phyloP scores from a whole-genome alignment of 2,888 invertebrate genomes.

The Helleia helle region DNA sequence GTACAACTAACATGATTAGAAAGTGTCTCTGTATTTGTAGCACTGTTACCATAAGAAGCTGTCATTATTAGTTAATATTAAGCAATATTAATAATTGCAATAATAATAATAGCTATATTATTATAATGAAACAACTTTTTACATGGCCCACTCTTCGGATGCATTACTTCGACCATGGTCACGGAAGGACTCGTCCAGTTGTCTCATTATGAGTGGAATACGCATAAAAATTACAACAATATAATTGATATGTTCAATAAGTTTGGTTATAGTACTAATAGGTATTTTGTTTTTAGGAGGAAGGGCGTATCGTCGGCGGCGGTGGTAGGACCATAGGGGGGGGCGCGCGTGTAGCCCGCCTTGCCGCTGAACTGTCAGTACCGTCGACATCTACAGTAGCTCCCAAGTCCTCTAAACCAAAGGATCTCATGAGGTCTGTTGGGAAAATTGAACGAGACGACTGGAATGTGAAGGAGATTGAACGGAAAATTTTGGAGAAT shows the following conservation, averaged over 20 bases:
- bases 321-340: conserved; percentile 41
- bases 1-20: neutral
- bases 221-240: too few species aligned
- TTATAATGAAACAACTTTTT: too few species aligned
- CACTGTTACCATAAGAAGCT: too few species aligned
- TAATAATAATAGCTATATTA: too few species aligned
- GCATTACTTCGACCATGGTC: too few species aligned
- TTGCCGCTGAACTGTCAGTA: conserved; percentile 85
- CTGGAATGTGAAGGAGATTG: conserved; percentile 93
- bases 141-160: too few species aligned
- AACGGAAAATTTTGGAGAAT: conserved; percentile 89
- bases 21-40: too few species aligned
- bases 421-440: conserved; percentile 88
- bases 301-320: conserved; percentile 49
- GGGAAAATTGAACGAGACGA: conserved; percentile 91
- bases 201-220: too few species aligned
- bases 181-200: too few species aligned
- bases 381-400: conserved; percentile 66
- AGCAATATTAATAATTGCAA: too few species aligned
- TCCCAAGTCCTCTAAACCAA: conserved; percentile 79
- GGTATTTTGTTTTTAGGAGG: conserved; percentile 38
- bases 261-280: neutral
- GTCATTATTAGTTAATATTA: neutral
- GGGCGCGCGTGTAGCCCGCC: conserved; percentile 47
- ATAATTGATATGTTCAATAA: too few species aligned